These are phyloP conservation scores for Mycteria americana DNA, from an alignment of 2,797 vertebrate genomes.

Conservation along the genomic window DNA sequence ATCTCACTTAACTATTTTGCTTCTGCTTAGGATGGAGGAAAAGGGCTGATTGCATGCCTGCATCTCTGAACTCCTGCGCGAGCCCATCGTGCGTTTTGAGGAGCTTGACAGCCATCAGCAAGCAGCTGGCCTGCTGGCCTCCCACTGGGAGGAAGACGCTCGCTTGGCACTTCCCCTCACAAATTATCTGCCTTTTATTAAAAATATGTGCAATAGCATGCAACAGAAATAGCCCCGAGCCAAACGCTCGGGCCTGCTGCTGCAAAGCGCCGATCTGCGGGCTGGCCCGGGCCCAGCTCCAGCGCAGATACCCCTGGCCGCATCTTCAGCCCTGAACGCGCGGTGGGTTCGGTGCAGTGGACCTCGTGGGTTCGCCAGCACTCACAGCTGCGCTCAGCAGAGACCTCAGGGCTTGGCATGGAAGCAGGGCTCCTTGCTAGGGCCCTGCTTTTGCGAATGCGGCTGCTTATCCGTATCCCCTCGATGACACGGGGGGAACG, in stretches of 20 bases:
- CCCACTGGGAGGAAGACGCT: neutral
- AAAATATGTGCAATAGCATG: neutral
- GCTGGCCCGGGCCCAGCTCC: rapidly evolving
- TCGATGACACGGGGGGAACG: neutral
- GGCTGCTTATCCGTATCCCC: neutral
- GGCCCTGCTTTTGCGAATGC: neutral
- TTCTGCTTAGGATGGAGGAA: neutral
- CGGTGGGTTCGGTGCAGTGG: rapidly evolving
- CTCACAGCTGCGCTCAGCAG: neutral
- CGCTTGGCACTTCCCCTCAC: neutral
- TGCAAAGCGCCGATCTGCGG: neutral
- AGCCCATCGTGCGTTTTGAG: rapidly evolving
- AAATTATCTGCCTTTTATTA: neutral
- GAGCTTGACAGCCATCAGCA: neutral
- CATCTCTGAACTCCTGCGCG: rapidly evolving
- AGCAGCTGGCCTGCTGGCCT: neutral
- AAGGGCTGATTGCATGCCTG: neutral
- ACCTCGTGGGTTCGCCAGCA: neutral
- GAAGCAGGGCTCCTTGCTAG: too few species aligned
- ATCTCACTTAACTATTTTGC: neutral
- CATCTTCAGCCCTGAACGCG: neutral
- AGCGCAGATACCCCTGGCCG: neutral
- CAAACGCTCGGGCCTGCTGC: neutral
- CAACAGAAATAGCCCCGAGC: neutral
- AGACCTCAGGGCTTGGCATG: neutral